These are phyloP conservation scores for Tupaia chinensis DNA, from an alignment of 2,113 vertebrate species.

Conservation along the genomic window DNA sequence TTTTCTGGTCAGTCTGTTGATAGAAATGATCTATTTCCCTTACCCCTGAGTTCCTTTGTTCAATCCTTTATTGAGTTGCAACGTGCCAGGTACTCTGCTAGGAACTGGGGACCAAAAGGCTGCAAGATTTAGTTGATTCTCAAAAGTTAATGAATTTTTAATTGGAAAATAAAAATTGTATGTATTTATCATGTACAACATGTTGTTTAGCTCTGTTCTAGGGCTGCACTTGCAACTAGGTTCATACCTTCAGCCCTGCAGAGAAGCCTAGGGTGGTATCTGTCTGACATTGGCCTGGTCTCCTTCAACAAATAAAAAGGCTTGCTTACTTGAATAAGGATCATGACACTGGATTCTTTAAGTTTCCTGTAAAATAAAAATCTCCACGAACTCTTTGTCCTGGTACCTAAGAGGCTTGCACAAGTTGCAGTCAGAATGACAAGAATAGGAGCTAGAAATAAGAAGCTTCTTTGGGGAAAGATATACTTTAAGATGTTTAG, in stretches of 20 bases:
- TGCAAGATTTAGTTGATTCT: background rate
- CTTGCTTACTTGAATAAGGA: background rate
- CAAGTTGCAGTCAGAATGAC: conserved; percentile 61
- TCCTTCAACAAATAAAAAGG: background rate
- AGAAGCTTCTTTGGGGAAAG: conserved; percentile 57
- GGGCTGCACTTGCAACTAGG: too few relatives aligned
- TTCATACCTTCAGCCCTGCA: background rate
- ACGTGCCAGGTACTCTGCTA: background rate
- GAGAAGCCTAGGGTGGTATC: background rate
- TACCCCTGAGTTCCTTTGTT: background rate
- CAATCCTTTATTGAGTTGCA: background rate
- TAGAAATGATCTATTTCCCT: background rate
- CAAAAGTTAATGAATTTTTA: background rate
- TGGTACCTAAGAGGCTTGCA: conserved; percentile 35
- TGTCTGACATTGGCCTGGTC: background rate
- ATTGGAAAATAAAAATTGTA: background rate
- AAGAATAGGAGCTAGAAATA: conserved; percentile 29
- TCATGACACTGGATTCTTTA: background rate
- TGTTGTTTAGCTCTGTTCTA: background rate
- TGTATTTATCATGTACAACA: background rate
- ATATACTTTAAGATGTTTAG: conserved; percentile 75
- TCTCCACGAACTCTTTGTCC: conserved; percentile 32
- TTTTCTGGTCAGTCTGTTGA: background rate
- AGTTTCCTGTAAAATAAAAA: conserved; percentile 60
- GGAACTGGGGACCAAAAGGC: background rate